phyloP scores from a whole-genome alignment of 1,140 invertebrate species.

The Caenorhabditis elegans region DNA sequence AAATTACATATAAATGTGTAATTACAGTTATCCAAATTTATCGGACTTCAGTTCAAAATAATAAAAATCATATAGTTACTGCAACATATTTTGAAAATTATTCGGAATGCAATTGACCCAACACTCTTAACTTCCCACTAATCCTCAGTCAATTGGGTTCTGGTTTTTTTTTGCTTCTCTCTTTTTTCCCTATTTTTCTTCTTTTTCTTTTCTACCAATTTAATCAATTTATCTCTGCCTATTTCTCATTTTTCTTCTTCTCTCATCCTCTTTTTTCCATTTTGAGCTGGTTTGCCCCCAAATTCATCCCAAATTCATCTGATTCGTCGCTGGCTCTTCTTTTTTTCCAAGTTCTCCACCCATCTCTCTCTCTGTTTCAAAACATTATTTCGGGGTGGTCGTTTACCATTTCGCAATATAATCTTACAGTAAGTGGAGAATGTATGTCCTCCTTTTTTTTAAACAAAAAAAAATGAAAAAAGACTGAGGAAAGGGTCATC shows the following conservation, averaged over 20 bases:
- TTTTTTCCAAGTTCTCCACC: background rate
- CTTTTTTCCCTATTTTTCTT: background rate
- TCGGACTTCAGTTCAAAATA: too few relatives aligned
- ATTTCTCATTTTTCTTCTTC: background rate
- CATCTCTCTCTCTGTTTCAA: background rate
- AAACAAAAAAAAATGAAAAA: background rate
- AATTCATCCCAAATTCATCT: background rate
- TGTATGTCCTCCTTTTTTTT: background rate
- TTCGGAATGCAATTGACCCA: too few relatives aligned
- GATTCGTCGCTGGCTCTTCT: background rate
- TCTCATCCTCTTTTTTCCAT: too few relatives aligned
- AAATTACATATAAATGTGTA: too few relatives aligned
- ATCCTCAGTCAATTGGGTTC: background rate
- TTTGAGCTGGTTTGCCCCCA: background rate
- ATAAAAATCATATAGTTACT: too few relatives aligned
- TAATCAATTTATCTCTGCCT: background rate
- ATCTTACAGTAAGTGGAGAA: too few relatives aligned
- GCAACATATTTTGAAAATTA: too few relatives aligned
- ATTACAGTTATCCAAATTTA: too few relatives aligned
- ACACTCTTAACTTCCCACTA: background rate
- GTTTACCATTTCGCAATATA: background rate
- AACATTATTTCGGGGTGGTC: background rate
- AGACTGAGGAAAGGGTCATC: background rate
- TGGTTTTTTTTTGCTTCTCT: background rate
- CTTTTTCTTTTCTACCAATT: background rate